Conservation (phyloP, 2,113 vertebrate species). For the Channa argus region DNA sequence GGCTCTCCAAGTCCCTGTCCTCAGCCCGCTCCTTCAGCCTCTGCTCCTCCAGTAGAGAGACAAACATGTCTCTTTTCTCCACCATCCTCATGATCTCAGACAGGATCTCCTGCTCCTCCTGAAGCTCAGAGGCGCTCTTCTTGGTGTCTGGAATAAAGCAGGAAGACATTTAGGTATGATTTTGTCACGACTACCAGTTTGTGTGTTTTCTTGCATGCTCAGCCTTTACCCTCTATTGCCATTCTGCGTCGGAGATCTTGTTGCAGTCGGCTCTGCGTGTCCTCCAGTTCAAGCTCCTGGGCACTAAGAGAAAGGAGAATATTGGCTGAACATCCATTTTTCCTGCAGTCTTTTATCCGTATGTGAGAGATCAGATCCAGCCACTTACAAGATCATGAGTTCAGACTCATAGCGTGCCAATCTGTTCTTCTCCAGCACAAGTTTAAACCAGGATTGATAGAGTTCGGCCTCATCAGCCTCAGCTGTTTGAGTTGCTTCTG, state of each 20-base stretch:
- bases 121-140: slow-evolving; percentile 85
- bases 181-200: not conserved
- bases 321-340: not conserved
- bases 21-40: slow-evolving; percentile 87
- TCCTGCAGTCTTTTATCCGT: not conserved
- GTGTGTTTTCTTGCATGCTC: not conserved
- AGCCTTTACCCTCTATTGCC: slow-evolving; percentile 85
- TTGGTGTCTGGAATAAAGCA: slow-evolving; percentile 79
- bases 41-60: slow-evolving; percentile 89
- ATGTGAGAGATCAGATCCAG: not conserved
- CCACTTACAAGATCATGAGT: slow-evolving; percentile 86
- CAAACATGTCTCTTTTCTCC: slow-evolving; percentile 88
- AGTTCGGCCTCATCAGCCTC: slow-evolving; percentile 85
- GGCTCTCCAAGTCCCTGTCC: slow-evolving; percentile 85
- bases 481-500: slow-evolving; percentile 52
- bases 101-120: slow-evolving; percentile 86
- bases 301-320: slow-evolving; percentile 81
- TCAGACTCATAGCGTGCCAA: slow-evolving; percentile 92
- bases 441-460: slow-evolving; percentile 92
- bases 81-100: slow-evolving; percentile 89
- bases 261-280: slow-evolving; percentile 90
- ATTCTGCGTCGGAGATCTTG: slow-evolving; percentile 88
- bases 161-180: not conserved
- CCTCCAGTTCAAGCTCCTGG: slow-evolving; percentile 92
- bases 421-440: slow-evolving; percentile 96